phyloP scores from a whole-genome alignment of 64 coral and sea anemone species.

The Dendronephthya gigantea region DNA sequence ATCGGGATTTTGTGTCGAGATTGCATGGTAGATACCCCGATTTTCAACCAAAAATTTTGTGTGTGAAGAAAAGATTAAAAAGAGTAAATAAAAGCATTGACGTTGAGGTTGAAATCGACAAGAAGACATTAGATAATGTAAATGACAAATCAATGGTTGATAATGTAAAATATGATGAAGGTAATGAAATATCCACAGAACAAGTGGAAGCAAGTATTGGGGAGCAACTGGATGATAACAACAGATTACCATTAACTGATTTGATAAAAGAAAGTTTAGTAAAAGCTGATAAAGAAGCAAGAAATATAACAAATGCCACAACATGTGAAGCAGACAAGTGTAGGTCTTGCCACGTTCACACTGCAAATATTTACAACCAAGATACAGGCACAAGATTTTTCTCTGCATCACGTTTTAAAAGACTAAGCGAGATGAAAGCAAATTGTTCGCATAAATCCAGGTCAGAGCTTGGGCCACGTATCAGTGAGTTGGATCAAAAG shows the following conservation, averaged over 20 bases:
- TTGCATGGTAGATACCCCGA: slow-evolving; percentile 69
- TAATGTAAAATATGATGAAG: background rate
- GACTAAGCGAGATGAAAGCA: slow-evolving; percentile 1
- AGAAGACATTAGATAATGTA: background rate
- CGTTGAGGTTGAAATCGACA: too few relatives aligned
- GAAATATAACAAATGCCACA: background rate
- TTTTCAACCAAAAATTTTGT: slow-evolving; percentile 38
- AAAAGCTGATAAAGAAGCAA: background rate
- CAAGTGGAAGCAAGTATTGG: background rate
- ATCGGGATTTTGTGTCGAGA: slow-evolving; percentile 70
- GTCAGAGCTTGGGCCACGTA: background rate
- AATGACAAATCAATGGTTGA: background rate
- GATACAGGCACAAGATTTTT: background rate
- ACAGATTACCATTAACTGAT: background rate
- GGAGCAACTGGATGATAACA: background rate
- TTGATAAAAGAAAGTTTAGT: background rate
- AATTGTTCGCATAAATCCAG: background rate
- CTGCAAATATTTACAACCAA: background rate
- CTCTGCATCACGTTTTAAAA: background rate
- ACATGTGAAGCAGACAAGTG: background rate
- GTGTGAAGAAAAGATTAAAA: background rate
- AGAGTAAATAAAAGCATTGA: background rate
- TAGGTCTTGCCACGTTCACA: background rate
- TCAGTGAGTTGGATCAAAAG: background rate
- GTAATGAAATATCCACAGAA: background rate